Conservation (phyloP, 2,797 vertebrate genomes). For the Phoeniculus purpureus region DNA sequence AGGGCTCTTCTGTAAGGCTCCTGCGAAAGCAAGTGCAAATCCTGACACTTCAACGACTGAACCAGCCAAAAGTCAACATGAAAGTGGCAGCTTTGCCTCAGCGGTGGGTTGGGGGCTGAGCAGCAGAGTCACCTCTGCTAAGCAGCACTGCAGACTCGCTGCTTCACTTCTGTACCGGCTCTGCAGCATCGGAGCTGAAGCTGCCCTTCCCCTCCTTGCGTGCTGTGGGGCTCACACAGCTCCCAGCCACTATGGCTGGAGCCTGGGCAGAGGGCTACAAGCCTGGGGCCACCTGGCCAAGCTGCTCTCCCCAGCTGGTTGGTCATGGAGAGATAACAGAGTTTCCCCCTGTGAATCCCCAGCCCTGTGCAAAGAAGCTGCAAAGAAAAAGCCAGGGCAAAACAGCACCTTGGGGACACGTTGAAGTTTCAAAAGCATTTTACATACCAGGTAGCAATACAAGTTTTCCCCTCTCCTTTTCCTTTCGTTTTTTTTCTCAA, state of each 20-base stretch:
- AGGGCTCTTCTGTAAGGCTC: slow-evolving; percentile 48
- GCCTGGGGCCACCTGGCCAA: neutral
- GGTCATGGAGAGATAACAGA: neutral
- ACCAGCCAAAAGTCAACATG: slow-evolving; percentile 34
- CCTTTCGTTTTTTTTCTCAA: neutral
- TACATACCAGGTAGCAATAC: neutral
- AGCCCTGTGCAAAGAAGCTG: neutral
- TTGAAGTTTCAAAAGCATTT: neutral
- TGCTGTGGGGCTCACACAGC: neutral
- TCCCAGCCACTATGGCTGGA: neutral
- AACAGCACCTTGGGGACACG: neutral
- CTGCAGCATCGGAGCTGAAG: neutral
- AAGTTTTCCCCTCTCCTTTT: no score
- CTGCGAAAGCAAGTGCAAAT: slow-evolving; percentile 52
- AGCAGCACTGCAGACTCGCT: rapidly evolving
- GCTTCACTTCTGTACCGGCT: neutral
- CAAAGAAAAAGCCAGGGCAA: neutral
- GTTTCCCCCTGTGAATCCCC: neutral
- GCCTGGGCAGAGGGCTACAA: neutral
- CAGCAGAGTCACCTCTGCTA: neutral
- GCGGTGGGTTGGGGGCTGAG: neutral
- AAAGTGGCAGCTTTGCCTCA: slow-evolving; percentile 69
- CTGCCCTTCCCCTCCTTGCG: neutral
- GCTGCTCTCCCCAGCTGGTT: neutral
- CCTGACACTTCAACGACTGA: slow-evolving; percentile 58